Base-by-base conservation (phyloP, 2,888 invertebrate species). In the Epinotia bilunana region DNA sequence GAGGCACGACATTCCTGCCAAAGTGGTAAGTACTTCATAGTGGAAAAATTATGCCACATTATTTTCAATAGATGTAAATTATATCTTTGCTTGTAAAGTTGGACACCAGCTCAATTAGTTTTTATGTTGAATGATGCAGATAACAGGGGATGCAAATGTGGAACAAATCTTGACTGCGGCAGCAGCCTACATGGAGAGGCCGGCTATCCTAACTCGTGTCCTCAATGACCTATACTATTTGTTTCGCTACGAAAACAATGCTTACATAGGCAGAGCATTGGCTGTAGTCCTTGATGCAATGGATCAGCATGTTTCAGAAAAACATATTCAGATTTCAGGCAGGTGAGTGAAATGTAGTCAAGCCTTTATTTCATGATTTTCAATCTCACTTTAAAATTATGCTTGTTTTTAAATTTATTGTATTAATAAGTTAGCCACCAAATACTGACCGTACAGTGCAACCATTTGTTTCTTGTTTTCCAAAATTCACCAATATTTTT, bases 321-420 rank as follows among this genome's bases (percentile, higher is more conserved):
- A 97, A 86, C 97, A 98, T 83, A 97, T 99, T 83, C 99, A 99
- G 90, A 99, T 99, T 83, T 97, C 97, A 68, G 97, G 97, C 89
- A 97, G 97, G 97, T 97, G 90, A 46, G 67, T 62, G 20, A 16
- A 33, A 18, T 53, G 13, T 23, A n/a, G 1, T 43, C 1, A 12
- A n/a, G 0, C 13, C 9, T 20, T 43, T 16, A 49, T 49, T 49
- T 16, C 16, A 16, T 49, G 16, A 49, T 49, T 49, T 1, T 16
- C 6, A 49, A 49, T 16, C 16, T 16, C 16, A 16, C 16, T 49
- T 49, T n/a, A 16, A 16, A 49, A 16, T 49, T 49, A 49, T 49
- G 4, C 49, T 49, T 49, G 49, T 49, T 3, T 5, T 28, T 28
- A 3, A 28, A 28, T 28, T 28, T 2, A 28, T 28, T 28, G 28